Percentiles rank a stretch among this genome's conserved stretches.
phyloP scores from a whole-genome alignment of 2,888 invertebrate species.

The Bimastos eiseni region DNA sequence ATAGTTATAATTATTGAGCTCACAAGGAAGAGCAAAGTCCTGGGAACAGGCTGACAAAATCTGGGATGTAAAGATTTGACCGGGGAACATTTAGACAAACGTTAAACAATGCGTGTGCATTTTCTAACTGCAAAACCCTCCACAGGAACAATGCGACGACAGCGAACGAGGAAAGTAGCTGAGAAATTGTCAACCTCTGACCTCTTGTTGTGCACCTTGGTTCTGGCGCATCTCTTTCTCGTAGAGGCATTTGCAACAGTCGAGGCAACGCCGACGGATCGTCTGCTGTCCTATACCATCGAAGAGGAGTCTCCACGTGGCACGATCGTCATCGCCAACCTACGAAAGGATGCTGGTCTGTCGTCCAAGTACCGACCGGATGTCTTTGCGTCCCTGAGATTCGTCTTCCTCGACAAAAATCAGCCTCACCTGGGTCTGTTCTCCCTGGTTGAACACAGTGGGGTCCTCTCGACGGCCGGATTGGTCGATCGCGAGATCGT shows the following conservation, averaged over 20 bases:
- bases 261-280: neutral
- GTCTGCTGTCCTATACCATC: constrained; percentile 1
- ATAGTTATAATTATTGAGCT: no score
- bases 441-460: neutral
- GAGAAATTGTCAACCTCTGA: neutral
- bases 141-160: neutral
- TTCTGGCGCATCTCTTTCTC: neutral
- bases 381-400: neutral
- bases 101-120: neutral
- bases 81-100: neutral
- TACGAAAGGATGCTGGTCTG: neutral
- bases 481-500: neutral
- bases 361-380: neutral
- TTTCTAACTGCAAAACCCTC: neutral
- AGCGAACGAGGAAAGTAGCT: neutral
- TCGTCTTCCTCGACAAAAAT: constrained; percentile 7
- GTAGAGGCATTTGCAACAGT: neutral
- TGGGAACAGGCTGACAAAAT: neutral
- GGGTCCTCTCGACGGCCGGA: neutral
- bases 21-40: neutral
- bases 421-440: constrained; percentile 6
- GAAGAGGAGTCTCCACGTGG: constrained; percentile 18
- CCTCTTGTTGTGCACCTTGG: neutral
- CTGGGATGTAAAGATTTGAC: neutral
- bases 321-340: neutral